Evolutionary conservation across 1,140 invertebrate species (phyloP), one percentile per base, ranked within the genome.

Genomic region (Argopecten irradians): DNA sequence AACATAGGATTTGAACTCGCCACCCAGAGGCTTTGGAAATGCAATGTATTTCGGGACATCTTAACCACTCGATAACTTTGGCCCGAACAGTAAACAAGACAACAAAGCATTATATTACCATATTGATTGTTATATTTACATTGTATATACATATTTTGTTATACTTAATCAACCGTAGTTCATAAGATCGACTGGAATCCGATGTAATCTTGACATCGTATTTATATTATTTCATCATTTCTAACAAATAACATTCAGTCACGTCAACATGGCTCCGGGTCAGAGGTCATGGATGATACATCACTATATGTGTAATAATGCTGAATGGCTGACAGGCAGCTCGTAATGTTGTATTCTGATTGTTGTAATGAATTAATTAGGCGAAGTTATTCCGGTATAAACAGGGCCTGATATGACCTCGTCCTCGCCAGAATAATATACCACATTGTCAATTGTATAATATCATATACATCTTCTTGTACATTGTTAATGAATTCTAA

Each of bases 301-400:
- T 71, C 55, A 28, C 22, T 71, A 71, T 71, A n/a, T 2, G n/a
- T 71, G 1, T 22, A n/a, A n/a, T n/a, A n/a, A n/a, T n/a, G n/a
- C n/a, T n/a, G n/a, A n/a, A n/a, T 28, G 5, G 0, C 14, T 71
- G 55, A 71, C 55, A 71, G 55, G 13, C 28, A 71, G 8, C 55
- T 28, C 55, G 55, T n/a, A 28, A 71, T 5, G 13, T 71, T 28
- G 22, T 28, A 71, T 11, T 71, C 28, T 71, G 55, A 71, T 71
- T 71, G 55, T 71, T 71, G n/a, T 71, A 71, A 71, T 71, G 28
- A 28, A 71, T 71, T 71, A 71, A n/a, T 71, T n/a, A 71, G n/a
- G 28, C 28, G 55, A 8, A 71, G n/a, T 28, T 28, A 71, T 71
- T 71, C 55, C 28, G n/a, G 55, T n/a, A 28, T 71, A 71, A 71